phyloP scores from a whole-genome alignment of 23 tunicate species.

The Aplidium turbinatum region DNA sequence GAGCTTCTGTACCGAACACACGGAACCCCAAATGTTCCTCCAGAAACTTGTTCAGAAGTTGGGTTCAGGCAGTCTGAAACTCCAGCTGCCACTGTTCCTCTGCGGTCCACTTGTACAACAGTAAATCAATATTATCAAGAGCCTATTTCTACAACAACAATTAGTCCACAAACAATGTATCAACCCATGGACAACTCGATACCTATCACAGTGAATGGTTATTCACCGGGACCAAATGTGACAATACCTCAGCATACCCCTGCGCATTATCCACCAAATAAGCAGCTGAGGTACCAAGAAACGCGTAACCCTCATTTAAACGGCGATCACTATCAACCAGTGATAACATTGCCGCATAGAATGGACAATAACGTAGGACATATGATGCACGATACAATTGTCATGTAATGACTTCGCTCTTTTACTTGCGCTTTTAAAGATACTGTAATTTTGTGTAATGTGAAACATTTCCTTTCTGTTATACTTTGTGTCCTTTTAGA shows the following conservation, averaged over 20 bases:
- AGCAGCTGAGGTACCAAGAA: constrained; percentile 3
- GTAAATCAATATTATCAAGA: constrained; percentile 55
- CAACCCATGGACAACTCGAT: background rate
- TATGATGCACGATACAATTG: no score
- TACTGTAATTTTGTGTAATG: no score
- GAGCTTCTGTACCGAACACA: constrained; percentile 35
- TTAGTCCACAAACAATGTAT: background rate
- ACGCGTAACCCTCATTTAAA: background rate
- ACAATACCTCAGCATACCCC: constrained; percentile 27
- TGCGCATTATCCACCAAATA: constrained; percentile 28
- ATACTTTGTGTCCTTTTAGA: no score
- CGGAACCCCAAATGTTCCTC: constrained; percentile 9
- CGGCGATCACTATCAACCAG: background rate
- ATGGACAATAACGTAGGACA: no score
- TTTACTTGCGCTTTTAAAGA: no score
- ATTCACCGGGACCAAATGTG: background rate
- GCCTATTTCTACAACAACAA: constrained; percentile 36
- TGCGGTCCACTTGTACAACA: constrained; percentile 36
- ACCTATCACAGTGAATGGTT: constrained; percentile 8
- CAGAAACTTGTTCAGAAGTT: constrained; percentile 1
- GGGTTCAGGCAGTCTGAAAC: constrained; percentile 8
- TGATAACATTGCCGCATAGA: no score
- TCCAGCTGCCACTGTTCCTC: constrained; percentile 17
- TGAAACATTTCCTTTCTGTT: no score
- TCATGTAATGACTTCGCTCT: no score